Evolutionary conservation across 2,113 vertebrate species (phyloP), one percentile per base, ranked within the genome.

Genomic region (Grus americana): DNA sequence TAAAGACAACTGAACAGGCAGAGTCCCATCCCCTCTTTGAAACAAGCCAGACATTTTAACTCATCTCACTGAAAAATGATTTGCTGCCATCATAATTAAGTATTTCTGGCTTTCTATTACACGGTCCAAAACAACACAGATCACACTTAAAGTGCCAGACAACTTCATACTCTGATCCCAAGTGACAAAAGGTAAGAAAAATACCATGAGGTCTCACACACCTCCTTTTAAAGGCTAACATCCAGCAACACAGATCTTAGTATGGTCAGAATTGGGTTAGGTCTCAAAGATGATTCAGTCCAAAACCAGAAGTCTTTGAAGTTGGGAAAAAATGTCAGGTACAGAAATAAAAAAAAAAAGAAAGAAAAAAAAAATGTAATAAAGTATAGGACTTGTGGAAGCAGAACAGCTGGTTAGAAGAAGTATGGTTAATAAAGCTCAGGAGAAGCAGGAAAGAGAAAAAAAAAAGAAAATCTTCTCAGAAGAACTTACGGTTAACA

Each of bases 1-100:
- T 95, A 81, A 96, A 96, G 85, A 95, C 93, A 97, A 96, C 92
- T 95, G 95, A 97, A 81, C 55, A 86, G 80, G 76, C 67, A 9
- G 34, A 79, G 54, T 85, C 83, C 86, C 2, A 13, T 89, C 61
- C 57, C 19, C 49, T 82, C 68, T 84, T 91, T 55, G 86, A 89
- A 95, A 93, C 6, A 91, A 50, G 49, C 44, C 76, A 89, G 71
- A 75, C 36, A 75, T 92, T 94, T 93, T 91, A 94, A 91, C 44
- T 81, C 86, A 81, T 86, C 81, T 87, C 76, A 54, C 72, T 75
- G 75, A 92, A 92, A 88, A 79, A 81, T 52, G 4, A 84, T 86
- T 93, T 89, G 66, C 92, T 79, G 74, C 76, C 63, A 88, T 57
- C 54, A 46, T 32, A 91, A 89, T 93, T 59, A 86, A 84, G 71